Conservation (phyloP, 2,113 vertebrate species). For the Malurus elegans region DNA sequence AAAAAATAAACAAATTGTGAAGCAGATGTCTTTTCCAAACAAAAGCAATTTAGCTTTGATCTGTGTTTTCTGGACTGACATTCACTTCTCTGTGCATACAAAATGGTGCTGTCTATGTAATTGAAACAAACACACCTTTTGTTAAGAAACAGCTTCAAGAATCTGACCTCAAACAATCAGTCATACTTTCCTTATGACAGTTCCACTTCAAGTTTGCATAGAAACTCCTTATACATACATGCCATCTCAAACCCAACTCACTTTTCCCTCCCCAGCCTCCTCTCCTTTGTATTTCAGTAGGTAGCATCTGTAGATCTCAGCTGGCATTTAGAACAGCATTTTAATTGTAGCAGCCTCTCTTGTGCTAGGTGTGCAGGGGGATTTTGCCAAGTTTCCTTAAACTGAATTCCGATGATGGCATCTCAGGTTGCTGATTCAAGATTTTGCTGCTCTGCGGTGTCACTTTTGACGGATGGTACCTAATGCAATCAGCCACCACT, state of each 20-base stretch:
- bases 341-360: constrained; percentile 69
- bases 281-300: constrained; percentile 20
- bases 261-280: background rate
- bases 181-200: background rate
- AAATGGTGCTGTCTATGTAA: background rate
- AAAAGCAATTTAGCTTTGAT: background rate
- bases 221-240: background rate
- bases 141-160: constrained; percentile 1
- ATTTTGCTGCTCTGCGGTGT: constrained; percentile 76
- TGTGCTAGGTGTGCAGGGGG: constrained; percentile 54
- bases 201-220: background rate
- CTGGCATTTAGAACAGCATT: constrained; percentile 43
- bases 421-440: constrained; percentile 81
- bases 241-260: background rate
- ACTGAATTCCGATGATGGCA: constrained; percentile 79
- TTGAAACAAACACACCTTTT: background rate
- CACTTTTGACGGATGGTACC: constrained; percentile 86
- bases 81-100: background rate
- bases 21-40: background rate
- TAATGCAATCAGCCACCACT: constrained; percentile 81
- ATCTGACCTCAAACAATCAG: background rate
- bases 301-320: constrained; percentile 18
- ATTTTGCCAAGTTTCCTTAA: constrained; percentile 76
- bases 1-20: background rate
- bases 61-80: background rate